Base-by-base conservation (phyloP, 2,113 vertebrate species). In the Zosterops hypoxanthus region DNA sequence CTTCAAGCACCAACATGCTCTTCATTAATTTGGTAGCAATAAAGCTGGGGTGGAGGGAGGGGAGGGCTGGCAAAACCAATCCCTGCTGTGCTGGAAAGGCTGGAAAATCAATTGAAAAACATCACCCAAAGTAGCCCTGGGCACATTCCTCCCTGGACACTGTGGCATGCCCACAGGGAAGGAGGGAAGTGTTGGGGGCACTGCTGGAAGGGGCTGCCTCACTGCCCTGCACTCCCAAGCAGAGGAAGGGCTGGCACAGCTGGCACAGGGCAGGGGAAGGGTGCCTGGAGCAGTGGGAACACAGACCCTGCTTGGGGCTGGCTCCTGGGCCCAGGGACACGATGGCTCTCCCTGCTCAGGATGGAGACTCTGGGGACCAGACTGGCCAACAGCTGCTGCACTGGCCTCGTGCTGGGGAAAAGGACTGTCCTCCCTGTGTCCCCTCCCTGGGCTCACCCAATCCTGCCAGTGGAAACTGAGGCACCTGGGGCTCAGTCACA, bases 231-330 rank as follows among this genome's bases (percentile, higher is more conserved):
- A 22, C 7, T 50, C 34, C 16, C 0, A 3, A 26, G 63, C 4
- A 21, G 20, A 70, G 33, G 52, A 50, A 50, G 49, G 28, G 75
- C 66, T 14, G 18, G 46, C 59, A 52, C 7, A 34, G 81, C 44
- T 28, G 39, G 39, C 39, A 39, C 11, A 3, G 26, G 41, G 68
- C 4, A 11, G 36, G 20, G 25, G 6, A 49, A 33, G 49, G 42
- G 26, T 25, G 26, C 22, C 24, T 26, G 19, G 26, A 50, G 69
- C 41, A 36, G 21, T 4, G 41, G 53, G 47, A 33, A 9, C 33
- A 5, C 0, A 7, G n/a, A 10, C 29, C 29, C 59, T 24, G 5
- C 66, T 33, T 0, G 0, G 44, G 24, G 34, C 82, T 59, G 61
- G 44, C 31, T 34, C 34, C 20, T 4, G 20, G 31, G 46, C 44